phyloP scores from a whole-genome alignment of 2,113 vertebrate species.

The Neotoma lepida region DNA sequence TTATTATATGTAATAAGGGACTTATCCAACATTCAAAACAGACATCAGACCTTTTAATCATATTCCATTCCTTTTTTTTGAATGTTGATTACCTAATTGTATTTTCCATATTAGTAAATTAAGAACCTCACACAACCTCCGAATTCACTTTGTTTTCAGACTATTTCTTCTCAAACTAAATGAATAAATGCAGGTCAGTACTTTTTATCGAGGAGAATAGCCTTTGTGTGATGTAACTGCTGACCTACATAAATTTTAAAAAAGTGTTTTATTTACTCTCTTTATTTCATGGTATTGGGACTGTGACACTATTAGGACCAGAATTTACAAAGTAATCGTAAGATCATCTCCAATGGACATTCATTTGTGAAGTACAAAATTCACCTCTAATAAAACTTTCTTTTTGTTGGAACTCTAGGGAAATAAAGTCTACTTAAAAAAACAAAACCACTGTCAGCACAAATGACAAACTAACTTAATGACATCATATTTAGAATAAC shows the following conservation, averaged over 20 bases:
- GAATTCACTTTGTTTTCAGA: neutral
- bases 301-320: neutral
- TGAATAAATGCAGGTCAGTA: neutral
- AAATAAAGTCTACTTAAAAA: neutral
- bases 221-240: neutral
- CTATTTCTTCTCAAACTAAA: constrained; percentile 10
- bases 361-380: constrained; percentile 16
- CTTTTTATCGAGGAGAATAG: neutral
- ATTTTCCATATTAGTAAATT: constrained; percentile 28
- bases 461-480: neutral
- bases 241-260: neutral
- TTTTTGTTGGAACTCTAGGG: neutral
- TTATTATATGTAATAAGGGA: neutral
- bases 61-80: neutral
- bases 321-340: neutral
- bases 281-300: neutral
- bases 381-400: neutral
- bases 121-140: neutral
- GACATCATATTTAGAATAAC: neutral
- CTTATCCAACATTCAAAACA: neutral
- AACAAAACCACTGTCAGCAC: neutral
- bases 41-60: neutral
- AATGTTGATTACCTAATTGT: neutral
- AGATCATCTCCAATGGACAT: neutral
- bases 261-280: neutral